A percentile compares a stretch with the other conserved stretches of the same genome.
These are phyloP conservation scores for Aurelia coerulea DNA, from an alignment of 30 jellyfish, hydroid and myxozoan species.

Conservation along the genomic window DNA sequence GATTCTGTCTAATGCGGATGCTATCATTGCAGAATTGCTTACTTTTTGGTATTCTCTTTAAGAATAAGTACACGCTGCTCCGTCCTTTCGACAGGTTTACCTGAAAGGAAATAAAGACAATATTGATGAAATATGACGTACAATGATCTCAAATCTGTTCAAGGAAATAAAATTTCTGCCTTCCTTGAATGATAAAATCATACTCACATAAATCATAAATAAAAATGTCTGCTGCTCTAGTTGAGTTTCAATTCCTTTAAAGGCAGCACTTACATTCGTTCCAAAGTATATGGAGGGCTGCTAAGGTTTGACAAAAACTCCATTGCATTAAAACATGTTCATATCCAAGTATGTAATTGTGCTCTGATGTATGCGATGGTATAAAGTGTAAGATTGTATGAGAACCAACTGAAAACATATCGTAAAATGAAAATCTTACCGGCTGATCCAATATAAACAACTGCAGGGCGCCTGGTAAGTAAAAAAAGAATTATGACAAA, in stretches of 20 bases:
- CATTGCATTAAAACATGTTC: not conserved
- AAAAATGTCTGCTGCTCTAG: not conserved
- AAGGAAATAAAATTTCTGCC: too few relatives aligned
- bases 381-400: not conserved
- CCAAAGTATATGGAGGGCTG: too few relatives aligned
- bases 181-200: too few relatives aligned
- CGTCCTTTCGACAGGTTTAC: slow-evolving; percentile 99
- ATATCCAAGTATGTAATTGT: too few relatives aligned
- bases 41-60: slow-evolving; percentile 87
- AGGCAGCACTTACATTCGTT: too few relatives aligned
- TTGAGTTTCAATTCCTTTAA: not conserved
- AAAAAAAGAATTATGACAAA: not conserved
- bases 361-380: too few relatives aligned
- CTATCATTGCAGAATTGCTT: not conserved
- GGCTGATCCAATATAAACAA: slow-evolving; percentile 95
- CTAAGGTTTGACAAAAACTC: not conserved
- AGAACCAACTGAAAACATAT: not conserved
- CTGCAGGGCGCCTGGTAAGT: slow-evolving; percentile 97
- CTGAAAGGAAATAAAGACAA: slow-evolving; percentile 21
- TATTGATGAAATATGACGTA: too few relatives aligned
- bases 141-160: too few relatives aligned
- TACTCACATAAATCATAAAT: not conserved
- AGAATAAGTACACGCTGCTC: slow-evolving; percentile 91
- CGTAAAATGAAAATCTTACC: slow-evolving; percentile 56
- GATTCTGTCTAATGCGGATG: too few relatives aligned